Percentiles rank a stretch among this genome's conserved stretches.
Evolutionary conservation across 2,113 vertebrate species (phyloP).

Genomic region (Tinamus guttatus): DNA sequence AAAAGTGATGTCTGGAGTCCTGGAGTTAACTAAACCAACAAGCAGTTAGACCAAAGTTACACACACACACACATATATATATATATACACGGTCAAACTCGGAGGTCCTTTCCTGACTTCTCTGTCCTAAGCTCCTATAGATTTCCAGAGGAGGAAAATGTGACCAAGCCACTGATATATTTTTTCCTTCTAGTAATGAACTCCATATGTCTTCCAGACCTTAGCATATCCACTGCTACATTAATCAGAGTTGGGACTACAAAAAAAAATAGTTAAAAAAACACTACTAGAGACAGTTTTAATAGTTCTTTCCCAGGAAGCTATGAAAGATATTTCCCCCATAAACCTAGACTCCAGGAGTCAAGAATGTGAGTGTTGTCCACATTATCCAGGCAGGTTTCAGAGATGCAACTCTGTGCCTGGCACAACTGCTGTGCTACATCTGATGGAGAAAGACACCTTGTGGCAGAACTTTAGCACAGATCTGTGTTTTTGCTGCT

Average conservation of each 20-base stretch:
- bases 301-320: neutral
- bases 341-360: neutral
- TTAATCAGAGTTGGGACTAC: neutral
- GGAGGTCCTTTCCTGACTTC: neutral
- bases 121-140: neutral
- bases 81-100: neutral
- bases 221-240: neutral
- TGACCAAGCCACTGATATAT: neutral
- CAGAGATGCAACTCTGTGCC: neutral
- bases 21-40: too few species aligned
- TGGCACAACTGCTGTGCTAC: neutral
- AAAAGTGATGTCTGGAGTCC: too few species aligned
- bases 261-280: neutral
- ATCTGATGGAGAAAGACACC: neutral
- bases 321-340: neutral
- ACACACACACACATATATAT: too few species aligned
- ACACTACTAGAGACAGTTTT: neutral
- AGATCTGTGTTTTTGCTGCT: slow-evolving; percentile 35
- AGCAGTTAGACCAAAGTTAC: too few species aligned
- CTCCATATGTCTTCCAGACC: neutral
- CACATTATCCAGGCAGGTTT: neutral
- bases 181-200: neutral
- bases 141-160: neutral
- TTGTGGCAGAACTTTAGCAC: slow-evolving; percentile 7
- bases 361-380: neutral